A percentile compares a stretch with the other conserved stretches of the same genome.
phyloP scores from a whole-genome alignment of 1,140 invertebrate species.

The Gryon sp. region DNA sequence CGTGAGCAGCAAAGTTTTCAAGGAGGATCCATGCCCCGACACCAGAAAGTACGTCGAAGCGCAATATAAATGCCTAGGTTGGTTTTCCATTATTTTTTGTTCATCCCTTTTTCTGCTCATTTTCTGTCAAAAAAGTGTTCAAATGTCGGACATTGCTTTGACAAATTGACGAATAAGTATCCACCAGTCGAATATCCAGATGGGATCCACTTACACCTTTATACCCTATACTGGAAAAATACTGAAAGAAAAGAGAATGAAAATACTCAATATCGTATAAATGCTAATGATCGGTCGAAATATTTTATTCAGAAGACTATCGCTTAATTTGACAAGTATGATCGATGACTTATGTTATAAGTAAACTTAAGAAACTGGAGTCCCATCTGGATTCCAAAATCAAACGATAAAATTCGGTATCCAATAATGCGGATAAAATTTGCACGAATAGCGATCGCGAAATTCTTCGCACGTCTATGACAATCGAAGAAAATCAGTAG shows the following conservation, averaged over 20 bases:
- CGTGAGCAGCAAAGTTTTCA: conserved; percentile 80
- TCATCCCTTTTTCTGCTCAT: neutral
- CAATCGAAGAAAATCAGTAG: conserved; percentile 35
- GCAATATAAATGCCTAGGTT: conserved; percentile 82
- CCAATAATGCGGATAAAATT: conserved; percentile 12
- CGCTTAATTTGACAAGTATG: conserved; percentile 3
- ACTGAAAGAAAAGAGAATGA: too few species aligned
- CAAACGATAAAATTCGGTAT: conserved; percentile 3
- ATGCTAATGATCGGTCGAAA: conserved; percentile 22
- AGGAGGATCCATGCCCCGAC: conserved; percentile 82
- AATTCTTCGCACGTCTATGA: conserved; percentile 40
- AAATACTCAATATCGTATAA: conserved; percentile 13
- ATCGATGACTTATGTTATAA: conserved; percentile 31
- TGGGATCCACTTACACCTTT: neutral
- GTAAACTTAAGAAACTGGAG: conserved; percentile 1
- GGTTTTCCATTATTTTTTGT: conserved; percentile 66
- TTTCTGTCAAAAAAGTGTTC: too few species aligned
- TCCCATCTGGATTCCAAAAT: conserved; percentile 26
- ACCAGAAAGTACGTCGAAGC: conserved; percentile 83
- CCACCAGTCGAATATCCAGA: neutral
- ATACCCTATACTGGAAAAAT: too few species aligned
- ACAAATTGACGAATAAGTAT: neutral
- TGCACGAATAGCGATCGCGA: neutral
- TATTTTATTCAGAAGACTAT: conserved; percentile 29
- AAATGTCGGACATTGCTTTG: neutral